Base-by-base conservation (phyloP, 2,888 invertebrate species). In the Aproaerema taeniolella region DNA sequence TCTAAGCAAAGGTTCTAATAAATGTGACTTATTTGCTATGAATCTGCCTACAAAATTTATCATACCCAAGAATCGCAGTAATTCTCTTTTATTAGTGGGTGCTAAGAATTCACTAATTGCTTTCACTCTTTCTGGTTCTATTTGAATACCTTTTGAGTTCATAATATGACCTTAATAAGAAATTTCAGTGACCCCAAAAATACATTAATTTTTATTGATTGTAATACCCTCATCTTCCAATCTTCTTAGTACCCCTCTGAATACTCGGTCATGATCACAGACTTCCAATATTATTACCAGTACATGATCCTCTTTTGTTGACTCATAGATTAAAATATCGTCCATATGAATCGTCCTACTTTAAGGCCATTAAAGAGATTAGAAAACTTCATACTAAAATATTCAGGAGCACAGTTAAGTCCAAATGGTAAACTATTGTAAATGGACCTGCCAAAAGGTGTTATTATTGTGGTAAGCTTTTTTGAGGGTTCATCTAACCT, bases 61-160 rank as follows among this genome's bases (percentile, higher is more conserved):
- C 36, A 43, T 37, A 1, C 43, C 46, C 31, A 46, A 32, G 35
- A 43, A 43, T 25, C 38, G 42, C 15, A 43, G 26, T 7, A 46
- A 32, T 28, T 43, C 24, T 31, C 29, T 38, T 35, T 46, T 43
- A 32, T 34, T 39, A 14, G 7, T 31, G 7, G 39, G 42, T 12
- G 15, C 37, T 15, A 35, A 26, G 26, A 46, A 46, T 7, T 41
- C 13, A 24, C n/a, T 14, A 5, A 43, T 38, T 10, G 29, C 28
- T 16, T 31, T 13, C 15, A 41, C 17, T 15, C 38, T 34, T 2
- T 38, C 35, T 2, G 41, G 42, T 29, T 47, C 43, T 17, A 11
- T n/a, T 8, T 6, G 14, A 9, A 44, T 44, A 1, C 11, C n/a
- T n/a, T n/a, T n/a, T n/a, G n/a, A n/a, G n/a, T n/a, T n/a, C n/a